Conservation (phyloP, 2,888 invertebrate species). For the Sialis lutaria region DNA sequence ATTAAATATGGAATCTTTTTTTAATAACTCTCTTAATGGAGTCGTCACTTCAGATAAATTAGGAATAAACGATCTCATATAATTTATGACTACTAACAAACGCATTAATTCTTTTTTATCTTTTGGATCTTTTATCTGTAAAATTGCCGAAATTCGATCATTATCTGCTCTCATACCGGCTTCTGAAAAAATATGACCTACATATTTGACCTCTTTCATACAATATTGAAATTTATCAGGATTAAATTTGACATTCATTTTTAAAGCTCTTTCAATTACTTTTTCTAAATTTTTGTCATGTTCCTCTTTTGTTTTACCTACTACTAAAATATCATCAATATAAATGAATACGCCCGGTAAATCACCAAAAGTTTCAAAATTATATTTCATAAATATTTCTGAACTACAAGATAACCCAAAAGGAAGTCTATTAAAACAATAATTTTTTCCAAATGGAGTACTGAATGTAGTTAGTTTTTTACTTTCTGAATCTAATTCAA, state of each 20-base stretch:
- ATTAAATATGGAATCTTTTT: conserved; percentile 4
- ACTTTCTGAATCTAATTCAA: too few relatives aligned
- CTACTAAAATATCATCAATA: too few relatives aligned
- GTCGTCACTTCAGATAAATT: conserved; percentile 6
- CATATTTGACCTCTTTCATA: conserved; percentile 6
- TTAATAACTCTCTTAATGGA: conserved; percentile 8
- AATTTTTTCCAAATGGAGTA: not conserved
- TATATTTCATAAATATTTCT: conserved; percentile 6
- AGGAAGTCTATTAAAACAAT: conserved; percentile 7
- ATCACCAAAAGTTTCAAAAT: too few relatives aligned
- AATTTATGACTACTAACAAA: too few relatives aligned
- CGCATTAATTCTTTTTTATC: too few relatives aligned
- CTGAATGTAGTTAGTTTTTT: not conserved
- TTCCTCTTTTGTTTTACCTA: too few relatives aligned
- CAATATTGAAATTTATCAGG: conserved; percentile 5
- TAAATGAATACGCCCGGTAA: too few relatives aligned
- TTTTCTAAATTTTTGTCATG: conserved; percentile 7
- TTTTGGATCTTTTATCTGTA: too few relatives aligned
- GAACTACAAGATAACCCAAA: conserved; percentile 6
- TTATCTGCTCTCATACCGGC: too few relatives aligned
- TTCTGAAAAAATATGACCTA: conserved; percentile 1
- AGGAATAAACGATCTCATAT: too few relatives aligned
- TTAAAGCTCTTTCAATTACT: conserved; percentile 9
- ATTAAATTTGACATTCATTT: conserved; percentile 11
- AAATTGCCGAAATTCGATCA: too few relatives aligned